phyloP scores from a whole-genome alignment of 2,888 invertebrate species.

The Danaus chrysippus region DNA sequence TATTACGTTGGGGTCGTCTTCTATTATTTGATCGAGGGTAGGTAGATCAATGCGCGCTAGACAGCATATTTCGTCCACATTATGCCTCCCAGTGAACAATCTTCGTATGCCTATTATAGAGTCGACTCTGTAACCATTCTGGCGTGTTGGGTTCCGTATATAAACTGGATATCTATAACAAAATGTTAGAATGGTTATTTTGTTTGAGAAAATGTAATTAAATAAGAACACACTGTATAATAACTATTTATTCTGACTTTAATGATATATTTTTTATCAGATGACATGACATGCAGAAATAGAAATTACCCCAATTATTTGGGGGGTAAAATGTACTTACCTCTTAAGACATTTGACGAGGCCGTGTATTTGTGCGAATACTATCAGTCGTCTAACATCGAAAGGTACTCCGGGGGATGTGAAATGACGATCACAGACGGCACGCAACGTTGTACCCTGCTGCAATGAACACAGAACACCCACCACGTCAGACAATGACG shows the following conservation, averaged over 20 bases:
- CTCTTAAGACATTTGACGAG: slow-evolving; percentile 80
- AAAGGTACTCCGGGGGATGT: slow-evolving; percentile 35
- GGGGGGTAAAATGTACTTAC: slow-evolving; percentile 32
- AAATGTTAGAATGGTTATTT: too few species aligned
- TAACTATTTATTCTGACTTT: too few species aligned
- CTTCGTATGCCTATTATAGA: slow-evolving; percentile 72
- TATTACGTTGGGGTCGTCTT: slow-evolving; percentile 89
- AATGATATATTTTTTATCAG: too few species aligned
- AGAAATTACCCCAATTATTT: too few species aligned
- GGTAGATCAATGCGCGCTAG: slow-evolving; percentile 86
- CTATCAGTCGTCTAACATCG: slow-evolving; percentile 74
- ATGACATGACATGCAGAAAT: too few species aligned
- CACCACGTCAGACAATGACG: slow-evolving; percentile 51
- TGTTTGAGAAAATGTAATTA: background rate
- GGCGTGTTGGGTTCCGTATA: slow-evolving; percentile 45
- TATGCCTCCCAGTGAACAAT: slow-evolving; percentile 88
- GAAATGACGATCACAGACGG: slow-evolving; percentile 60
- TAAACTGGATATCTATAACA: slow-evolving; percentile 61
- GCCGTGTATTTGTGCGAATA: slow-evolving; percentile 79
- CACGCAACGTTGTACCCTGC: slow-evolving; percentile 65
- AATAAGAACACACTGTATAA: slow-evolving; percentile 1
- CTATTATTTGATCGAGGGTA: slow-evolving; percentile 89
- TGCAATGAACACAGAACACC: slow-evolving; percentile 62
- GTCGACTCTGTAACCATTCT: slow-evolving; percentile 52
- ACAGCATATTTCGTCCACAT: slow-evolving; percentile 95